Evolutionary conservation across 2,113 vertebrate genomes (phyloP), one percentile per base, ranked within the genome.

Genomic region (Peromyscus leucopus): DNA sequence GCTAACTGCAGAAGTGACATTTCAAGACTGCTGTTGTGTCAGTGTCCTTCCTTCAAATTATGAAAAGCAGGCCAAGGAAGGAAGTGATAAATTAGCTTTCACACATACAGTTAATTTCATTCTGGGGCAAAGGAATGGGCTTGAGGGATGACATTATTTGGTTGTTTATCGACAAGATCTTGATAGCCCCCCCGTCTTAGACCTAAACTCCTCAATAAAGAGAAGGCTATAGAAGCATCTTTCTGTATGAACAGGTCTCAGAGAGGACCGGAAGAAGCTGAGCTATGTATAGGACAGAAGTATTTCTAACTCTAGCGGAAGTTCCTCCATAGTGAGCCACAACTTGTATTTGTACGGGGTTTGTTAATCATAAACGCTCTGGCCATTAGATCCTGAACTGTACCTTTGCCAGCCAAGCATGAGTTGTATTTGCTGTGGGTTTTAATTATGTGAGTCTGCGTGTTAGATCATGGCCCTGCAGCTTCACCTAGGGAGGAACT

Each of bases 11-110:
- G 48, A 92, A 82, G 63, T 11, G 13, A 65, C 51, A 24, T 79
- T 90, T 79, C 28, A 79, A 51, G 21, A 55, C 4, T 31, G 28
- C 61, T 86, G 0, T 74, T 59, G 69, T 89, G 87, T 61, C 26
- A 59, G 24, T 33, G 24, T 63, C 85, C 63, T 85, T 96, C 76
- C 84, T 96, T 90, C 80, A 75, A 93, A 79, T 63, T 71, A n/a
- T 96, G 87, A 90, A 71, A 96, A 90, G 9, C 31, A 92, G 89
- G 86, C 76, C 31, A 89, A 90, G 15, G 36, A 72, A 89, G 95
- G 90, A 96, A 96, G 86, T 91, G 74, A 91, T 83, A 78, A 39
- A 95, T 63, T 51, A 74, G 36, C n/a, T 78, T 97, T 36, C 55
- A 4, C 78, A 92, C 61, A n/a, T 61, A 55, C 3, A 67, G 59